Conservation (phyloP, 2,113 vertebrate species). For the Mormyrus iriodes region DNA sequence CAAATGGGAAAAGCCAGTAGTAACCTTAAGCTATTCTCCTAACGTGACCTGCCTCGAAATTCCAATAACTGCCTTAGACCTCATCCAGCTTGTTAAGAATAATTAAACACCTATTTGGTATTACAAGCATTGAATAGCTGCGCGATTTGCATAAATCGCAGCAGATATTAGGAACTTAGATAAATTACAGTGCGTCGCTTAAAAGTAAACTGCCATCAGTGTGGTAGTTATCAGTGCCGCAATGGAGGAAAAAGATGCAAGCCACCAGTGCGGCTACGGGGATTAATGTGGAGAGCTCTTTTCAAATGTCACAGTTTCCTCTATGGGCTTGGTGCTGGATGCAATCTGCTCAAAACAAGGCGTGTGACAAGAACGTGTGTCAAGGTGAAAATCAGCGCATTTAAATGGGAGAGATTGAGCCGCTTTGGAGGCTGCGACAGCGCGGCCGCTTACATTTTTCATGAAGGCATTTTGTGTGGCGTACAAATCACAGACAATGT, state of each 20-base stretch:
- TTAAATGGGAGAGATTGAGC: slow-evolving; percentile 38
- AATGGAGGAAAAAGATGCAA: not conserved
- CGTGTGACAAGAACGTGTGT: slow-evolving; percentile 20
- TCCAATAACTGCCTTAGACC: not conserved
- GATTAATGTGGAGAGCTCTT: slow-evolving; percentile 5
- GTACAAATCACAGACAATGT: slow-evolving; percentile 34
- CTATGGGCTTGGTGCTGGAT: not conserved
- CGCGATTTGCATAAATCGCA: slow-evolving; percentile 15
- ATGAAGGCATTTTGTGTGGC: slow-evolving; percentile 37
- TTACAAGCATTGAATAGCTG: slow-evolving; percentile 9
- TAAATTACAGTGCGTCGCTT: not conserved
- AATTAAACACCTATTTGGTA: slow-evolving; percentile 1
- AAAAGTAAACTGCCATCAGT: not conserved
- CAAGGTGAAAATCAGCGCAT: slow-evolving; percentile 43
- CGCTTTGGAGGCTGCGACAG: slow-evolving; percentile 41
- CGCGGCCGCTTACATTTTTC: slow-evolving; percentile 45
- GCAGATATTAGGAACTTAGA: slow-evolving; percentile 15
- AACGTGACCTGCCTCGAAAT: not conserved
- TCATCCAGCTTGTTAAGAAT: not conserved
- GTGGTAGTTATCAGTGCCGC: not conserved
- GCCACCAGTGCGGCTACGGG: not conserved
- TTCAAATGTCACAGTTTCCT: slow-evolving; percentile 12
- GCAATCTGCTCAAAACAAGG: slow-evolving; percentile 22
- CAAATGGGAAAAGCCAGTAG: not conserved
- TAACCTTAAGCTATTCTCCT: slow-evolving; percentile 5